These are phyloP conservation scores for Electrona antarctica DNA, from an alignment of 2,113 vertebrate genomes.

Conservation along the genomic window DNA sequence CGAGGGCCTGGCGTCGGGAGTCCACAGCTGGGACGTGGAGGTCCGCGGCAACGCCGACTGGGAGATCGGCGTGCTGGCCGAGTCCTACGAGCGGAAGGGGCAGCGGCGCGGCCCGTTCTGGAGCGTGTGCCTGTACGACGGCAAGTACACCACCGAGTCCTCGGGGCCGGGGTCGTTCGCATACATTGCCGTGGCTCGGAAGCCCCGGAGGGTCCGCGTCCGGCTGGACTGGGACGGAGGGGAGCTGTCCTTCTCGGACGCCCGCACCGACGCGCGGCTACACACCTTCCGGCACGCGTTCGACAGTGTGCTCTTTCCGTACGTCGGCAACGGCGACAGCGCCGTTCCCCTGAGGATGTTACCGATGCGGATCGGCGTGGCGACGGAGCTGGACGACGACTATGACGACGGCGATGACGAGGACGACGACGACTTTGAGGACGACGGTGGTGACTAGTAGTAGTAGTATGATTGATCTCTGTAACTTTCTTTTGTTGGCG, in stretches of 20 bases:
- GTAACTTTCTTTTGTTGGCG: no score
- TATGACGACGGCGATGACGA: no score
- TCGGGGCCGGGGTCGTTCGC: background rate
- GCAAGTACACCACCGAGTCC: background rate
- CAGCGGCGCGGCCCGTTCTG: background rate
- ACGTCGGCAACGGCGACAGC: background rate
- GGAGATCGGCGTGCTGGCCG: background rate
- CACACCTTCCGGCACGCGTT: background rate
- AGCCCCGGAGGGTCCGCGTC: background rate
- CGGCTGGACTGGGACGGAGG: background rate
- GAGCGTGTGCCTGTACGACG: background rate
- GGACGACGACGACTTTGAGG: no score
- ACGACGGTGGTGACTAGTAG: no score
- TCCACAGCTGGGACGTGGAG: background rate
- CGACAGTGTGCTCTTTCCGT: background rate
- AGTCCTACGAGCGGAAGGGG: background rate
- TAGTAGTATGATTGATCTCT: no score
- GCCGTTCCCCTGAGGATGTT: background rate
- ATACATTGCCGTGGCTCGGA: background rate
- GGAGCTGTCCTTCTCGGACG: background rate
- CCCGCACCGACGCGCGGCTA: background rate
- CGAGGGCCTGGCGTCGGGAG: background rate
- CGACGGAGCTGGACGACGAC: no score
- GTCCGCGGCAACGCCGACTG: background rate
- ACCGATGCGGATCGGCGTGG: no score